A percentile compares a stretch with the other conserved stretches of the same genome.
phyloP scores from a whole-genome alignment of 2,888 invertebrate species.

The Macrophya alboannulata region DNA sequence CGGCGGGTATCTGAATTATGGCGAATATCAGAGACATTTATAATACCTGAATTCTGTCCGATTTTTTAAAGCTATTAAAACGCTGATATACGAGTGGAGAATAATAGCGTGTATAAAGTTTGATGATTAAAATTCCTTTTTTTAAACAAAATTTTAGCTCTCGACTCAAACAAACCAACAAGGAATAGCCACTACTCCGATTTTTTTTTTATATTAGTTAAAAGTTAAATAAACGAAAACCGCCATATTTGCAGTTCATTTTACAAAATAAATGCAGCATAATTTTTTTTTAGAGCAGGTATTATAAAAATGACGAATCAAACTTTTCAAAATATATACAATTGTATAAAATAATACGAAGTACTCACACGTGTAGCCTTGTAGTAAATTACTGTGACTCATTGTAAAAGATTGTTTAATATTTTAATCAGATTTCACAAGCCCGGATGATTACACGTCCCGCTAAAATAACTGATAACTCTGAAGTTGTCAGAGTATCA shows the following conservation, averaged over 20 bases:
- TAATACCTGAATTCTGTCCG: neutral
- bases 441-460: neutral
- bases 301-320: neutral
- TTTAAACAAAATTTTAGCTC: constrained; percentile 51
- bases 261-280: constrained; percentile 60
- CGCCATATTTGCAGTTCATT: constrained; percentile 77
- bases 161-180: constrained; percentile 63
- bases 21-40: neutral
- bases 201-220: constrained; percentile 67
- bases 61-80: neutral
- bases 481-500: constrained; percentile 4
- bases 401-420: constrained; percentile 57
- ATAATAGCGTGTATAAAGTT: neutral
- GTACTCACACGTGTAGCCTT: constrained; percentile 74
- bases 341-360: neutral
- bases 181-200: constrained; percentile 67
- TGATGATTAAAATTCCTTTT: constrained; percentile 37
- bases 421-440: constrained; percentile 4
- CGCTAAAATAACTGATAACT: constrained; percentile 21
- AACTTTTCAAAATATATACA: neutral
- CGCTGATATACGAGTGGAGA: neutral
- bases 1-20: constrained; percentile 34
- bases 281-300: constrained; percentile 10
- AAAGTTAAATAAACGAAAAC: constrained; percentile 76
- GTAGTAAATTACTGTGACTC: constrained; percentile 72